Evolutionary conservation across 1,140 invertebrate genomes (phyloP).

Genomic region (Coelopa frigida): DNA sequence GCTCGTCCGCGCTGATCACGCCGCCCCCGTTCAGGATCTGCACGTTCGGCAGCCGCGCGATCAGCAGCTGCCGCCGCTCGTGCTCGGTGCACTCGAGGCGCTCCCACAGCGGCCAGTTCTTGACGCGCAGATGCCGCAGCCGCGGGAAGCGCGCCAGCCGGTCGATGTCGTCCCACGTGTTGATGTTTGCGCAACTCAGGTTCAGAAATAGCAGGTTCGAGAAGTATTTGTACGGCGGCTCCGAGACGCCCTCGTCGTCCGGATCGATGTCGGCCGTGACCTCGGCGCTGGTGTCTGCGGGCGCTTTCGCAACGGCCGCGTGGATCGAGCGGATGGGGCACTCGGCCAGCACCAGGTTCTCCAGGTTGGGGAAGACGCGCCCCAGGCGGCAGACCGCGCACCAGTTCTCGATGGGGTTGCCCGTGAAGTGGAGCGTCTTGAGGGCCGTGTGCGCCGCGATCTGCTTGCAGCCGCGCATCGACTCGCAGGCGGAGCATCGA

Average conservation of each 20-base stretch:
- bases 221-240: constrained; percentile 49
- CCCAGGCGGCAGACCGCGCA: constrained; percentile 75
- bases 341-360: constrained; percentile 77
- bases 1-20: constrained; percentile 69
- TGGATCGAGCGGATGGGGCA: constrained; percentile 53
- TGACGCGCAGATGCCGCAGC: constrained; percentile 73
- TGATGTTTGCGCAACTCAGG: constrained; percentile 72
- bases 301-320: constrained; percentile 13
- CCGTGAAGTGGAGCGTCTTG: constrained; percentile 72
- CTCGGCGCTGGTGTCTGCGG: neutral
- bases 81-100: constrained; percentile 78
- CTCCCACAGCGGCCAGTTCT: constrained; percentile 61
- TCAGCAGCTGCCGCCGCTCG: constrained; percentile 73
- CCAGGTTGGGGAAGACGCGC: constrained; percentile 72
- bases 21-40: constrained; percentile 82
- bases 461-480: constrained; percentile 28
- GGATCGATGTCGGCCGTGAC: constrained; percentile 9
- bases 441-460: constrained; percentile 53
- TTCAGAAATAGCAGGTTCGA: constrained; percentile 65
- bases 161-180: constrained; percentile 83
- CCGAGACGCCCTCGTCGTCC: constrained; percentile 20
- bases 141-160: constrained; percentile 71
- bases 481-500: no score
- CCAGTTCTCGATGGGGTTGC: constrained; percentile 77
- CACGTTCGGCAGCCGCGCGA: constrained; percentile 80